These are phyloP conservation scores for Bucorvus abyssinicus DNA, from an alignment of 2,797 vertebrate genomes.

Conservation along the genomic window DNA sequence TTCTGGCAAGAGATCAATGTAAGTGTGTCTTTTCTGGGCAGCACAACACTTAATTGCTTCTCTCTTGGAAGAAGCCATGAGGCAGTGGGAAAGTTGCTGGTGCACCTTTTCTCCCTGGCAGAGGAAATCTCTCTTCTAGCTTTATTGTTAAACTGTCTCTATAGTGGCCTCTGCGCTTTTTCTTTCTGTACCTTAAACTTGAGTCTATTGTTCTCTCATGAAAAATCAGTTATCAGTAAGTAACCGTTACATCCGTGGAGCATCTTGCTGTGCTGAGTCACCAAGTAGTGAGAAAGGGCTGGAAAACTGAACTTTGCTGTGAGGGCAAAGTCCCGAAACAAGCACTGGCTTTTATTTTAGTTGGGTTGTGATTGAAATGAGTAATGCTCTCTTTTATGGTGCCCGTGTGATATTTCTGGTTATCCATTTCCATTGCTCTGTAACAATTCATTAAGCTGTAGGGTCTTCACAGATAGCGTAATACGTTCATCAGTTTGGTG, in stretches of 20 bases:
- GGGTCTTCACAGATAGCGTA: conserved; percentile 60
- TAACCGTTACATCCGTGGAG: neutral
- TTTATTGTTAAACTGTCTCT: neutral
- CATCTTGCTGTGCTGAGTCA: neutral
- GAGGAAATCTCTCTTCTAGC: neutral
- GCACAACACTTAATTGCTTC: neutral
- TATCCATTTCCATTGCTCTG: conserved; percentile 42
- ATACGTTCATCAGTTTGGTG: conserved; percentile 41
- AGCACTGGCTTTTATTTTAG: conserved; percentile 25
- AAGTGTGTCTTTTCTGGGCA: neutral
- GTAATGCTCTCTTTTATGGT: conserved; percentile 38
- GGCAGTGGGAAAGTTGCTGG: neutral
- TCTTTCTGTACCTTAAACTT: neutral
- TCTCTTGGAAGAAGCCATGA: neutral
- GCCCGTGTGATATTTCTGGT: conserved; percentile 52
- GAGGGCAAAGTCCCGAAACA: neutral
- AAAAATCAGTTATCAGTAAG: conserved; percentile 15
- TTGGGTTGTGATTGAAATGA: conserved; percentile 10
- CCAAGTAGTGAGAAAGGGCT: neutral
- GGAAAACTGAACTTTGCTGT: conserved; percentile 21
- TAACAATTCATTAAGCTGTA: conserved; percentile 53
- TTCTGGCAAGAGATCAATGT: neutral
- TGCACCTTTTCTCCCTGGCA: neutral
- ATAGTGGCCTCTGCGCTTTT: neutral
- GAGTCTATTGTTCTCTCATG: neutral